Percentiles rank a stretch among this genome's conserved stretches.
These are phyloP conservation scores for Myodes glareolus DNA, from an alignment of 2,113 vertebrate species.

Conservation along the genomic window DNA sequence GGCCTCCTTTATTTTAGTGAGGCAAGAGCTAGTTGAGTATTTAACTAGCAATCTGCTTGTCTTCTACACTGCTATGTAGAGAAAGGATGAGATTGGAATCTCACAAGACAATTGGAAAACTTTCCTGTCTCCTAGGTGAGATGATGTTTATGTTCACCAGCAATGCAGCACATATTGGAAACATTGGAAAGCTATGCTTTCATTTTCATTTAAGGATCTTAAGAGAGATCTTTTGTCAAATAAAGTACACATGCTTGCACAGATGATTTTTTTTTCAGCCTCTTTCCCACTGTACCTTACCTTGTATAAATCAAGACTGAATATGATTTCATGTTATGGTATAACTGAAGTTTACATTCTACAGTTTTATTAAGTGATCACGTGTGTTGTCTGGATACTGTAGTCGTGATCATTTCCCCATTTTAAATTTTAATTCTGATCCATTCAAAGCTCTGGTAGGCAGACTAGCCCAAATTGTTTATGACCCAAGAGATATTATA, in stretches of 20 bases:
- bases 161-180: not conserved
- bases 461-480: not conserved
- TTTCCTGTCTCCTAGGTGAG: slow-evolving; percentile 27
- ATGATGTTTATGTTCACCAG: not conserved
- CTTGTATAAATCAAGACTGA: not conserved
- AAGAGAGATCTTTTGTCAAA: not conserved
- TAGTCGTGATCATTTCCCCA: not conserved
- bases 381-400: not conserved
- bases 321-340: not conserved
- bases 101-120: not conserved
- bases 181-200: not conserved
- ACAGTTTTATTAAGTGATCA: not conserved
- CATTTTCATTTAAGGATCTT: not conserved
- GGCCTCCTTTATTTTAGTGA: not conserved
- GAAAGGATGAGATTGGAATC: not conserved
- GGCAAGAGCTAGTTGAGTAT: not conserved
- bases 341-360: not conserved
- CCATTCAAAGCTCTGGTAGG: not conserved
- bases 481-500: not conserved
- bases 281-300: not conserved
- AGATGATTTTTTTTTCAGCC: not conserved
- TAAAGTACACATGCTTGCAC: not conserved
- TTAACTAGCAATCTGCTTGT: not conserved
- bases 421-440: not conserved
- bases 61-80: not conserved